Evolutionary conservation across 2,888 invertebrate genomes (phyloP), one percentile per base, ranked within the genome.

Genomic region (Habrosyne pyritoides): DNA sequence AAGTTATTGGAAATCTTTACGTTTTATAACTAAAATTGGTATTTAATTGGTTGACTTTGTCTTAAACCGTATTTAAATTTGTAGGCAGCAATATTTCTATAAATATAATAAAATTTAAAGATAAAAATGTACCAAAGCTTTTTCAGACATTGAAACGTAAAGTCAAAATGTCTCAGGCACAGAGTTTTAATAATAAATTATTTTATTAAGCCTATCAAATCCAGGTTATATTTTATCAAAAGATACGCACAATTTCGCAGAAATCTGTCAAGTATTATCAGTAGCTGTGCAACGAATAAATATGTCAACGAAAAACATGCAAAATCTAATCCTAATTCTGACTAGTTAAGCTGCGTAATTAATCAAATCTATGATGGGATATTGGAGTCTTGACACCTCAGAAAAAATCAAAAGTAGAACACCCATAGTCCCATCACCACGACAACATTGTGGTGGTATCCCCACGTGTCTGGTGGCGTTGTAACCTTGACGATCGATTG

Each of bases 401-500:
- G 18, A 42, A 42, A 18, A 6, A 18, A n/a, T 42, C 18, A 42
- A 42, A 42, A 42, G 42, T 42, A 18, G 42, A 42, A 18, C 42
- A 42, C 8, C 42, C 0, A 18, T 18, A 42, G n/a, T 42, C 42
- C 42, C 56, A 55, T 55, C 59, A 61, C 51, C 69, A 61, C 30
- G 51, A n/a, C 21, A 50, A 22, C 42, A 52, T 30, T n/a, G 22
- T 50, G 50, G 46, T 57, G 55, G 53, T 53, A 62, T 73, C 75
- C 77, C 71, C 79, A 76, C 77, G 81, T 76, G 76, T 75, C 73
- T 77, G 82, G 72, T 62, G 73, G 75, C 50, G 28, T 30, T 50
- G 50, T 85, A 86, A 88, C 91, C 91, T 91, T 91, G 90, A 77
- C 84, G 89, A 91, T 91, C 91, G 90, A 91, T 91, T 81, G 82